Evolutionary conservation across 2,113 vertebrate species (phyloP).

Genomic region (Sinocyclocheilus anshuiensis): DNA sequence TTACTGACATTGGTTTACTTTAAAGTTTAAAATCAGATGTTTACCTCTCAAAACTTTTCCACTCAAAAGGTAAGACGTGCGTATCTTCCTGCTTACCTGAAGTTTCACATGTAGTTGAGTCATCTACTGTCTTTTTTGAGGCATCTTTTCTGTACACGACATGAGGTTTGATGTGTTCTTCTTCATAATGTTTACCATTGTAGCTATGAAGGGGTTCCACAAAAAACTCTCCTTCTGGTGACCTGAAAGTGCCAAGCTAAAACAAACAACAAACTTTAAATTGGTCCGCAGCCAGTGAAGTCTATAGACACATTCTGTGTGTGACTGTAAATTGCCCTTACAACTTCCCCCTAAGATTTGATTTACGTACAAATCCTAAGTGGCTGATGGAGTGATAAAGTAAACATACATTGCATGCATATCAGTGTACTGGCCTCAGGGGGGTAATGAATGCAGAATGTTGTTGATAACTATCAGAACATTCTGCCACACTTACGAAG

Average conservation of each 20-base stretch:
- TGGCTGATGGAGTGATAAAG: constrained; percentile 40
- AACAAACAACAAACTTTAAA: constrained; percentile 33
- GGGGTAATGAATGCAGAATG: constrained; percentile 39
- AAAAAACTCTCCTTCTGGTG: constrained; percentile 94
- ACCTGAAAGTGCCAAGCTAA: constrained; percentile 96
- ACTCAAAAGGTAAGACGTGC: not conserved
- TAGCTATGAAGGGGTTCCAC: constrained; percentile 90
- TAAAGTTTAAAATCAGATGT: not conserved
- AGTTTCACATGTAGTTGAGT: constrained; percentile 80
- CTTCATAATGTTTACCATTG: constrained; percentile 85
- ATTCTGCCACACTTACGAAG: constrained; percentile 29
- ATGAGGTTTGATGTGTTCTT: constrained; percentile 95
- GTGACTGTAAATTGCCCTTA: constrained; percentile 51
- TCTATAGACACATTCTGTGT: constrained; percentile 30
- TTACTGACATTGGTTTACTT: not conserved
- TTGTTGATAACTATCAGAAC: constrained; percentile 65
- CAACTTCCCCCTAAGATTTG: not conserved
- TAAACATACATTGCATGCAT: constrained; percentile 59
- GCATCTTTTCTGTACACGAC: constrained; percentile 86
- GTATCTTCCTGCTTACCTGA: constrained; percentile 79
- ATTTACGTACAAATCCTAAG: constrained; percentile 28
- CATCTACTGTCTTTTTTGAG: constrained; percentile 68
- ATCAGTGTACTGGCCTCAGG: constrained; percentile 32
- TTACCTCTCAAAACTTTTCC: not conserved
- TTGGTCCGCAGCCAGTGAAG: constrained; percentile 40